Percentiles rank a stretch among this genome's conserved stretches.
phyloP scores from a whole-genome alignment of 2,797 vertebrate genomes.

The Chloroceryle inda region DNA sequence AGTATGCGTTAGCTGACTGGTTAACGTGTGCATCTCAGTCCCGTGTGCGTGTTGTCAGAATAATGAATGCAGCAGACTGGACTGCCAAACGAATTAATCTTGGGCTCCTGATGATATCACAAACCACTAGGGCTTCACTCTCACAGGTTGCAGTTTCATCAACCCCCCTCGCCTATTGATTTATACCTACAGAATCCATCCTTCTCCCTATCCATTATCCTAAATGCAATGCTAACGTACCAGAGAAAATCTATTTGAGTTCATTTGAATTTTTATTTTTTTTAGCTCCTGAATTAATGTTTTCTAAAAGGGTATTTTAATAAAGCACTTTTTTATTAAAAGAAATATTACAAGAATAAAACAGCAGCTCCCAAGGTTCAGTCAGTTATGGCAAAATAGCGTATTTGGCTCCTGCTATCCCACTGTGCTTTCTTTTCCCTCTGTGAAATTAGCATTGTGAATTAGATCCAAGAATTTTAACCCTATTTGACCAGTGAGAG shows the following conservation, averaged over 20 bases:
- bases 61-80: slow-evolving; percentile 80
- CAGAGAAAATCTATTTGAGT: slow-evolving; percentile 82
- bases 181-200: slow-evolving; percentile 76
- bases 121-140: slow-evolving; percentile 75
- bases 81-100: slow-evolving; percentile 79
- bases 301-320: slow-evolving; percentile 80
- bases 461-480: slow-evolving; percentile 64
- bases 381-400: slow-evolving; percentile 36
- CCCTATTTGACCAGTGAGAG: slow-evolving; percentile 62
- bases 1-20: not conserved
- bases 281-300: slow-evolving; percentile 78
- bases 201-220: slow-evolving; percentile 81
- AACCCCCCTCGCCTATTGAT: slow-evolving; percentile 71
- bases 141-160: slow-evolving; percentile 82
- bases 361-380: slow-evolving; percentile 23
- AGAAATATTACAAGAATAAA: slow-evolving; percentile 68
- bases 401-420: not conserved
- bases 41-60: slow-evolving; percentile 77
- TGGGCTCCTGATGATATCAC: slow-evolving; percentile 80
- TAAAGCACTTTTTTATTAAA: slow-evolving; percentile 70
- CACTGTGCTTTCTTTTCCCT: not conserved
- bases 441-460: slow-evolving; percentile 49
- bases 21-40: slow-evolving; percentile 26
- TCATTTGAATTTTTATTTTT: slow-evolving; percentile 76
- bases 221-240: slow-evolving; percentile 77